A percentile compares a stretch with the other conserved stretches of the same genome.
Evolutionary conservation across 1,140 invertebrate genomes (phyloP).

Genomic region (Teleopsis dalmanni): DNA sequence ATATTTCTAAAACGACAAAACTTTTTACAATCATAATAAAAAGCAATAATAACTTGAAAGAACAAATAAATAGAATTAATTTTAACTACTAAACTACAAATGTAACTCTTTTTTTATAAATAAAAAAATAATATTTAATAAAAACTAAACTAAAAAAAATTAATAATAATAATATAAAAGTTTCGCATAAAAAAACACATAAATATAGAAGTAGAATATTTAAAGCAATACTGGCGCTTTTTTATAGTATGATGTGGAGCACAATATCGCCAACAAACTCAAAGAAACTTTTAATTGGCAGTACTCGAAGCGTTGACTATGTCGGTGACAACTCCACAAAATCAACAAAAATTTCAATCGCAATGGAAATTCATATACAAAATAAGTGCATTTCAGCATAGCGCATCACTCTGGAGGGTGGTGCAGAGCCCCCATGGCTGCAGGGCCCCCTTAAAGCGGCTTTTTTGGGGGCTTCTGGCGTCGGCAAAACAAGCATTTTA

Average conservation of each 20-base stretch:
- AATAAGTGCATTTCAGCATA: conserved; percentile 45
- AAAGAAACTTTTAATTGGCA: conserved; percentile 42
- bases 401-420: conserved; percentile 46
- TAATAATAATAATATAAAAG: no score
- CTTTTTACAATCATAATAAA: no score
- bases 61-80: no score
- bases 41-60: no score
- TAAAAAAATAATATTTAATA: no score
- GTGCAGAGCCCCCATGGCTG: conserved; percentile 44
- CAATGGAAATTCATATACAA: conserved; percentile 44
- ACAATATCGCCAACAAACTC: conserved; percentile 43
- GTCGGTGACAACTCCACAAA: conserved; percentile 32
- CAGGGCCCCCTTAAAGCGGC: conserved; percentile 69
- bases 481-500: conserved; percentile 75
- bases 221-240: conserved; percentile 9
- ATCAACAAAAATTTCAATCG: conserved; percentile 41
- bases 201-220: no score
- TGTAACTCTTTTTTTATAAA: no score
- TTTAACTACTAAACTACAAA: no score
- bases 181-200: no score
- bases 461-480: conserved; percentile 66
- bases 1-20: no score
- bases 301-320: conserved; percentile 43
- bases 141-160: no score
- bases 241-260: conserved; percentile 41